Conservation (phyloP, 2,797 vertebrate genomes). For the Onychomys torridus region DNA sequence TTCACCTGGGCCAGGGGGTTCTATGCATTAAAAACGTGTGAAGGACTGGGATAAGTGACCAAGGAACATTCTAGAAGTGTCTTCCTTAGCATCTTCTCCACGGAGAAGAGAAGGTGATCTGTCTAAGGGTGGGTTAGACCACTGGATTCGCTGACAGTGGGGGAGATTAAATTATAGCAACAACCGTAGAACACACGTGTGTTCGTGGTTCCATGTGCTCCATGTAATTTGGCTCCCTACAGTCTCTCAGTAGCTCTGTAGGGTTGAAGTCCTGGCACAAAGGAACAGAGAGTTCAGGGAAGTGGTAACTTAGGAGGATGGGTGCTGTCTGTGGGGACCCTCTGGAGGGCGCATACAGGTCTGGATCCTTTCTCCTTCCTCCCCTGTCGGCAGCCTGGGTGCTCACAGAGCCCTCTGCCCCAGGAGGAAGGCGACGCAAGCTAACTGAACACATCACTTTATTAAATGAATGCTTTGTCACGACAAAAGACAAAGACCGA, state of each 20-base stretch:
- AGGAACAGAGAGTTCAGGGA: background rate
- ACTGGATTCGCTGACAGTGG: background rate
- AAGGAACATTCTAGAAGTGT: slow-evolving; percentile 35
- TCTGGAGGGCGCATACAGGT: background rate
- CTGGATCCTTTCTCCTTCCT: background rate
- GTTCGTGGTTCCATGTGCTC: accelerated
- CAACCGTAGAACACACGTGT: accelerated
- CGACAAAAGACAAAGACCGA: slow-evolving; percentile 99
- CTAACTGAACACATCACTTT: slow-evolving; percentile 99
- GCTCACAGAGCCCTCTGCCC: background rate
- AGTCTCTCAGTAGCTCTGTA: background rate
- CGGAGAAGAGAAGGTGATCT: background rate
- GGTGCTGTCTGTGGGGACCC: accelerated
- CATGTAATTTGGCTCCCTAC: background rate
- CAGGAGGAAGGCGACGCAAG: slow-evolving; percentile 81
- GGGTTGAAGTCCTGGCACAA: background rate
- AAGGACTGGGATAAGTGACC: background rate
- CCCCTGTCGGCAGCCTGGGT: no score
- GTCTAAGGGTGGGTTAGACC: background rate
- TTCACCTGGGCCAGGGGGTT: background rate
- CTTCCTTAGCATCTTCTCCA: slow-evolving; percentile 10
- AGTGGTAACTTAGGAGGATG: accelerated
- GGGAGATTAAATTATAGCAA: background rate
- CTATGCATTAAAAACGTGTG: background rate
- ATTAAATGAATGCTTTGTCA: slow-evolving; percentile 99